Evolutionary conservation across 2,797 vertebrate genomes (phyloP).

Genomic region (Ceryle rudis): DNA sequence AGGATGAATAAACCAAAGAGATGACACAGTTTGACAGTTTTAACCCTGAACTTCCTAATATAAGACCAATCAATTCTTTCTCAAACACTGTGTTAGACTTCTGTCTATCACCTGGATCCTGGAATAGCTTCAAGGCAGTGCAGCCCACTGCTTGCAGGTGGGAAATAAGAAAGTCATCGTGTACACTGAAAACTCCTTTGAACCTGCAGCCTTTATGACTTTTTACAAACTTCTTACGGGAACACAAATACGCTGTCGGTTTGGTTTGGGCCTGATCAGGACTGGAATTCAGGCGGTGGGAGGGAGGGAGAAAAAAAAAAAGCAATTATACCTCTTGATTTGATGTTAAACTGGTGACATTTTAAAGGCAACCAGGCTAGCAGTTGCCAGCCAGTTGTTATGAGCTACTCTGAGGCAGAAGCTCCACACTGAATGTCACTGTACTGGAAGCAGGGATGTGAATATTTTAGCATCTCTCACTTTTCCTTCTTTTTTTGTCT

Average conservation of each 20-base stretch:
- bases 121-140: neutral
- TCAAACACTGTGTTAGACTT: neutral
- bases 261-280: slow-evolving; percentile 43
- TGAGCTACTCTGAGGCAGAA: slow-evolving; percentile 37
- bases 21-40: neutral
- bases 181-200: neutral
- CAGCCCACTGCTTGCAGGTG: neutral
- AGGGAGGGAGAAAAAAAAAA: neutral
- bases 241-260: slow-evolving; percentile 16
- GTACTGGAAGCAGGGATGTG: slow-evolving; percentile 1
- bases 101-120: neutral
- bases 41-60: neutral
- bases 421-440: slow-evolving; percentile 74
- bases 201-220: slow-evolving; percentile 25
- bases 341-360: slow-evolving; percentile 80
- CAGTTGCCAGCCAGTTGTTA: slow-evolving; percentile 63
- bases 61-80: neutral
- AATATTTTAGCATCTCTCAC: slow-evolving; percentile 1
- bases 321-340: slow-evolving; percentile 69
- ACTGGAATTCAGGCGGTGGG: slow-evolving; percentile 19
- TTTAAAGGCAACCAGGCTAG: slow-evolving; percentile 62
- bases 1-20: slow-evolving; percentile 19
- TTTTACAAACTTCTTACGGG: slow-evolving; percentile 56
- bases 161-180: neutral
- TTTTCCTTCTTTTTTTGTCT: neutral